These are phyloP conservation scores for Physella acuta DNA, from an alignment of 1,140 invertebrate genomes.

Conservation along the genomic window DNA sequence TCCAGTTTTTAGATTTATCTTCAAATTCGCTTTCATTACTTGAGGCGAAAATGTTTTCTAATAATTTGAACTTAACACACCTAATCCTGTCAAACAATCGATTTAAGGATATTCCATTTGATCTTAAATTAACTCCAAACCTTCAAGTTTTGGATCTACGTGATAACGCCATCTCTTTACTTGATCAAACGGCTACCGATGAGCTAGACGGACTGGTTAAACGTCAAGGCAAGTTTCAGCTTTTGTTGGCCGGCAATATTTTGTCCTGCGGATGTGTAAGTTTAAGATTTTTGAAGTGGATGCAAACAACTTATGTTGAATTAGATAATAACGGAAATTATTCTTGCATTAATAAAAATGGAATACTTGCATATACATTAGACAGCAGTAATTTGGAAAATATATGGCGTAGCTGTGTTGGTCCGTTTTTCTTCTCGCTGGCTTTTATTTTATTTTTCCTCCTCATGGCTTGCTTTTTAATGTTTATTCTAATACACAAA, in stretches of 20 bases:
- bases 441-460: background rate
- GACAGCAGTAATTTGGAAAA: background rate
- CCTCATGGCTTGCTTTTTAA: background rate
- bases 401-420: constrained; percentile 3
- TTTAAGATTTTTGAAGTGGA: background rate
- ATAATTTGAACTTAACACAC: background rate
- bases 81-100: background rate
- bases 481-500: background rate
- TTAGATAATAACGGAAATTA: background rate
- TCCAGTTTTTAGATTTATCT: background rate
- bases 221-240: background rate
- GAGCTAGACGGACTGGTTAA: background rate
- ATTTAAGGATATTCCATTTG: constrained; percentile 15
- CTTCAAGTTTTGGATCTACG: background rate
- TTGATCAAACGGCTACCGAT: background rate
- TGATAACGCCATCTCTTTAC: constrained; percentile 2
- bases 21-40: background rate
- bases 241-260: constrained; percentile 10
- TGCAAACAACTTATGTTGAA: background rate
- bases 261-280: constrained; percentile 8
- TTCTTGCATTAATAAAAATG: constrained; percentile 6
- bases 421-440: background rate
- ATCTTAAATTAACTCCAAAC: constrained; percentile 4
- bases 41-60: background rate
- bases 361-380: background rate